Base-by-base conservation (phyloP, 92 coral and sea anemone genomes). In the Phymanthus crucifer region DNA sequence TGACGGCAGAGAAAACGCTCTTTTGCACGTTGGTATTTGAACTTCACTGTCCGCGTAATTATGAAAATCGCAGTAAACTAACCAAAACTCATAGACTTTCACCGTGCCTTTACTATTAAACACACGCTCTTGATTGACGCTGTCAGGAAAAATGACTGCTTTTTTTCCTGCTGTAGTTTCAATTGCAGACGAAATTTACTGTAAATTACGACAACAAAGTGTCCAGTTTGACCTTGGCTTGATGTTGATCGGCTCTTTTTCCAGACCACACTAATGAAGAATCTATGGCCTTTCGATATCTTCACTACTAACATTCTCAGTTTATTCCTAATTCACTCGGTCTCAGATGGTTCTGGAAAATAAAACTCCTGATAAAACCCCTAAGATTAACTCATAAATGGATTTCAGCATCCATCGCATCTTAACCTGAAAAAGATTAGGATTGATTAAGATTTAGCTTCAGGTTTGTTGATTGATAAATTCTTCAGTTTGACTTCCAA, bases 391-490 rank as follows among this genome's bases (percentile, higher is more conserved):
- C 73, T 34, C 34, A 66, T 66, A 11, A 66, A 29, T 66, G 71
- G 71, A 66, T 66, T 66, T 66, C 29, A 32, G 32, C 38, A 66
- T 66, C 12, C 26, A 69, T 8, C 73, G 17, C 13, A 69, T 69
- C 73, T 69, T 69, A 32, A 38, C 73, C 29, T 66, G 2, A 43
- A 69, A 69, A 69, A 69, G 73, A 69, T 69, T 69, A 34, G 47
- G 73, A 34, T 69, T 69, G 17, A 61, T 32, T 69, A 32, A 69
- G 73, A 69, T 69, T 69, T 69, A 43, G 45, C 34, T 34, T 34
- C 73, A 35, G 73, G 35, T 69, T 69, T 69, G 73, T 23, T 18
- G 73, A 69, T 38, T 45, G 73, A 69, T 69, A 32, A 34, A 69
- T 69, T 32, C 26, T 34, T 32, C 45, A 34, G 73, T 14, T 69